Base-by-base conservation (phyloP, 2,113 vertebrate genomes). In the Microtus montanus region DNA sequence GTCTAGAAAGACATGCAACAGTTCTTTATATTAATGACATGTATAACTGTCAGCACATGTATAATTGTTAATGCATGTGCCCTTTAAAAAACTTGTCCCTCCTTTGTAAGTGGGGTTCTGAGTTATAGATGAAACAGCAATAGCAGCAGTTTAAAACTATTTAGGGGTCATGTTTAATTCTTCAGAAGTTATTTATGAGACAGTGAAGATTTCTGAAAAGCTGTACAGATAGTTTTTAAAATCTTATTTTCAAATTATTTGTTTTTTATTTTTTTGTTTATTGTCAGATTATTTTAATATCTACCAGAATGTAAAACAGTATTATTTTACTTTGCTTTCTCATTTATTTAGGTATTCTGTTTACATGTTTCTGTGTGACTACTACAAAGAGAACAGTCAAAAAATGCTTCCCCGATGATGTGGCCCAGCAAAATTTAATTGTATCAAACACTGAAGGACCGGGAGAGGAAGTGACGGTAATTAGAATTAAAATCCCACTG, bases 391-490 rank as follows among this genome's bases (percentile, higher is more conserved):
- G 94, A 14, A 97, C 93, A 38, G 0, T 85, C 10, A 68, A 97
- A 75, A 97, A 95, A 84, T 92, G 97, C 63, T 97, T 97, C 89
- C 4, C 98, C 73, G 98, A 99, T 7, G 99, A 99, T 87, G 98
- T 98, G 95, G 98, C 98, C 17, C 98, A 99, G 33, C 99, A 99
- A 96, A 98, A 99, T 87, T 98, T 99, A 96, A 98, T 99, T 1
- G 98, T 99, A 95, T 99, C 99, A 87, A 99, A 99, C 97, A 99
- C 98, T 0, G 99, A 99, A 98, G 99, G 98, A 93, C 99, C 98
- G 3, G 99, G 99, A 93, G 99, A 99, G 87, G 99, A 99, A 98
- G 99, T 99, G 54, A 99, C 97, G 99, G 99, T 99, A 97, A 97
- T 94, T 54, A 33, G 61, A 89, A 92, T 92, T 83, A 26, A 74